Evolutionary conservation across 1,140 invertebrate species (phyloP).

Genomic region (Zaprionus inermis): DNA sequence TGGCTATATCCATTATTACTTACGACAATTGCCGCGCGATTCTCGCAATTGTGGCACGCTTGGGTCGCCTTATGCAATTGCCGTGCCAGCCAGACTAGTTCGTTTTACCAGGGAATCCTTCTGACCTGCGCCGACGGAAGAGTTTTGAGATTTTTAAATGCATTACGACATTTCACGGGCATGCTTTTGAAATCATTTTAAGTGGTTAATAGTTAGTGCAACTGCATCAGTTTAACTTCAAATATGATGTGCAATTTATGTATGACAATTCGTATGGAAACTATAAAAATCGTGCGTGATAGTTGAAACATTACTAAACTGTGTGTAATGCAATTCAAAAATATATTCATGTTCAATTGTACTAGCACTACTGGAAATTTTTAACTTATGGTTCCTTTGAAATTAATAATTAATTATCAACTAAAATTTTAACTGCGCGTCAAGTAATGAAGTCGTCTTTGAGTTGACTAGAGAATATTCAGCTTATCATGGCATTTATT

Average conservation of each 20-base stretch:
- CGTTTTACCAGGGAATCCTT: not conserved
- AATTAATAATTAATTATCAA: too few species aligned
- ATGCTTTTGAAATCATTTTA: not conserved
- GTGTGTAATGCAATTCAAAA: too few species aligned
- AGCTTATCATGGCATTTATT: too few species aligned
- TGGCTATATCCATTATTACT: constrained; percentile 30
- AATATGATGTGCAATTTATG: not conserved
- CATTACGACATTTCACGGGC: not conserved
- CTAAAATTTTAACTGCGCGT: too few species aligned
- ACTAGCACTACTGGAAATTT: too few species aligned
- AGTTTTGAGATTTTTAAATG: not conserved
- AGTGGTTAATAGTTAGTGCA: not conserved
- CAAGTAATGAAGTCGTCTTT: too few species aligned
- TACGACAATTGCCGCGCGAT: constrained; percentile 14
- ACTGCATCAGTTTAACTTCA: not conserved
- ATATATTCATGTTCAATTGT: too few species aligned
- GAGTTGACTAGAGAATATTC: too few species aligned
- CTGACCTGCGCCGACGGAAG: not conserved
- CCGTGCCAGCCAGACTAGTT: constrained; percentile 16
- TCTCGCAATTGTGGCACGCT: constrained; percentile 15
- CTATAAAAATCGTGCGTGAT: too few species aligned
- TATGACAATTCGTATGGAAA: not conserved
- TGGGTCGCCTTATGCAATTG: constrained; percentile 36
- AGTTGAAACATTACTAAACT: too few species aligned
- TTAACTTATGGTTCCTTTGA: too few species aligned